phyloP scores from a whole-genome alignment of 2,113 vertebrate genomes.

The Promerops cafer region DNA sequence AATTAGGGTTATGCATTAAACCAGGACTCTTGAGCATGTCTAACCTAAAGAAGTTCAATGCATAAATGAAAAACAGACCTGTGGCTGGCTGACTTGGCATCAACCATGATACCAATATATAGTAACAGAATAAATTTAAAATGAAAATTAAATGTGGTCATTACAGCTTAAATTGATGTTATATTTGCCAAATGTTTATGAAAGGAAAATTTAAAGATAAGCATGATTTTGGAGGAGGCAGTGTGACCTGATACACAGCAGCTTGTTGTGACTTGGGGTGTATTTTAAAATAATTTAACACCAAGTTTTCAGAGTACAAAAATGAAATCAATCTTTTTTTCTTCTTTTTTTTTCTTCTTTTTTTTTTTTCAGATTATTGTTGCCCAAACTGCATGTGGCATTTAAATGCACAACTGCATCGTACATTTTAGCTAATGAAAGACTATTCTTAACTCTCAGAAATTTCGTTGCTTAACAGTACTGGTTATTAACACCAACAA shows the following conservation, averaged over 20 bases:
- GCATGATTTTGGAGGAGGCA: conserved; percentile 19
- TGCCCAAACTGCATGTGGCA: not conserved
- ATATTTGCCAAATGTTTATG: conserved; percentile 57
- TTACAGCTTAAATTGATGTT: conserved; percentile 66
- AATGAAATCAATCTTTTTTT: not conserved
- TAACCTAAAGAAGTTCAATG: conserved; percentile 65
- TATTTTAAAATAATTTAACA: conserved; percentile 23
- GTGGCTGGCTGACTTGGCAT: conserved; percentile 69
- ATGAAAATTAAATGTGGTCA: conserved; percentile 73
- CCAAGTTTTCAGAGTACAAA: not conserved
- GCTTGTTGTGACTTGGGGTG: not conserved
- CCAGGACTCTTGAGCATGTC: conserved; percentile 68
- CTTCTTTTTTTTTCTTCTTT: not conserved
- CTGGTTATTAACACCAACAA: not conserved
- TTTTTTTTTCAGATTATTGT: not conserved
- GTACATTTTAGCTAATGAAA: not conserved
- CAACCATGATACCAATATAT: conserved; percentile 56
- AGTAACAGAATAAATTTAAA: conserved; percentile 69
- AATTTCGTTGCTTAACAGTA: not conserved
- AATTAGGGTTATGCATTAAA: conserved; percentile 80
- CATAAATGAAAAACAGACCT: conserved; percentile 73
- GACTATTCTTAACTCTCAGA: not conserved
- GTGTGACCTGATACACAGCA: not conserved
- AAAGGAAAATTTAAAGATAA: conserved; percentile 53
- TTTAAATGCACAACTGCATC: not conserved